Percentiles rank a stretch among this genome's conserved stretches.
phyloP scores from a whole-genome alignment of 2,113 vertebrate species.

The Picathartes gymnocephalus region DNA sequence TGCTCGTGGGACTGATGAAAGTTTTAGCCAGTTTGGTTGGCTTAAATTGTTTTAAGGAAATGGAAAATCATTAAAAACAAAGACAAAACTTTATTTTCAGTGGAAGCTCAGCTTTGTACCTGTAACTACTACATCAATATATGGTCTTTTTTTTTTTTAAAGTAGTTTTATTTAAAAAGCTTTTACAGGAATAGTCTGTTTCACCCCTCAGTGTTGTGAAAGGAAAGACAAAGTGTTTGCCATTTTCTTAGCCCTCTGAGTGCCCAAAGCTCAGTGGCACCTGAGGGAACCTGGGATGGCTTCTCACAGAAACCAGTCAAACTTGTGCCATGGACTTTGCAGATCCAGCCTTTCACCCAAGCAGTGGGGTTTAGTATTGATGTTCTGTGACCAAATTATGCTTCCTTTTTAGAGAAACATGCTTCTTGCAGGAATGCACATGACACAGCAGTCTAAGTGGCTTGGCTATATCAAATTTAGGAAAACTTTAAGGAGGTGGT shows the following conservation, averaged over 20 bases:
- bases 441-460: slow-evolving; percentile 5
- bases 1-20: not conserved
- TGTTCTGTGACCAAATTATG: not conserved
- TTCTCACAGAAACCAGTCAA: not conserved
- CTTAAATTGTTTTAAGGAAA: not conserved
- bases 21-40: not conserved
- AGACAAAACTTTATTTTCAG: not conserved
- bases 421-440: not conserved
- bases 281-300: not conserved
- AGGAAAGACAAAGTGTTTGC: not conserved
- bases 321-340: not conserved
- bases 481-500: slow-evolving; percentile 2
- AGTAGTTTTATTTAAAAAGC: not conserved
- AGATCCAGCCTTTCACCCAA: not conserved
- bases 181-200: not conserved
- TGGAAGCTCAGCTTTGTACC: not conserved
- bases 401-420: not conserved
- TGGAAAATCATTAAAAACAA: not conserved
- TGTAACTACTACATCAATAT: not conserved
- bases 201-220: not conserved
- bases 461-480: slow-evolving; percentile 15
- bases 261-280: not conserved
- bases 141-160: too few relatives aligned
- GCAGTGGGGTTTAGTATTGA: slow-evolving; percentile 2
- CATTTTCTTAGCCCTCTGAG: not conserved